These are phyloP conservation scores for Petaurus breviceps DNA, from an alignment of 2,113 vertebrate species.

Conservation along the genomic window DNA sequence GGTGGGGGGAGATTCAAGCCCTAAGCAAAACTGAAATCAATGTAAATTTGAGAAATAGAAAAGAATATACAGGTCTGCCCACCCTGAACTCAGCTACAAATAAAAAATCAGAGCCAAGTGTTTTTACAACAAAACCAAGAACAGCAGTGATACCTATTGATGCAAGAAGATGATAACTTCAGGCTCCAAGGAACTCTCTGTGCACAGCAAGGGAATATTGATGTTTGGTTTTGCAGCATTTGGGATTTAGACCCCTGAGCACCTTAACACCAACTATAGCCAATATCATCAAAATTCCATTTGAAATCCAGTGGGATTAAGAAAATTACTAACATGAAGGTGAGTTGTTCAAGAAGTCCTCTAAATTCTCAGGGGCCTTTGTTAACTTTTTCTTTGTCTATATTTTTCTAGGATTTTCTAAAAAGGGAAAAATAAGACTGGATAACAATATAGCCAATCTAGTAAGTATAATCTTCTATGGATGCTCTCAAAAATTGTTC, in stretches of 20 bases:
- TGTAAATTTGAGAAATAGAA: too few species aligned
- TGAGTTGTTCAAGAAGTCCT: constrained; percentile 16
- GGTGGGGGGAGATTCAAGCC: too few species aligned
- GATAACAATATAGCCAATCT: background rate
- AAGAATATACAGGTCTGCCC: too few species aligned
- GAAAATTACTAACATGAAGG: background rate
- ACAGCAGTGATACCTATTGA: background rate
- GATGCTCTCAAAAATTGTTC: background rate
- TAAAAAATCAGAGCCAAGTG: too few species aligned
- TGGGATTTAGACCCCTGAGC: background rate
- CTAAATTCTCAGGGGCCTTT: background rate
- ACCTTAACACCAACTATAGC: background rate
- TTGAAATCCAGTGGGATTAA: constrained; percentile 3
- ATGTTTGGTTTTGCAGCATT: background rate
- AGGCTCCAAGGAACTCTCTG: background rate
- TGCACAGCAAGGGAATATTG: background rate
- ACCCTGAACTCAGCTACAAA: too few species aligned
- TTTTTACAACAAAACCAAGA: background rate
- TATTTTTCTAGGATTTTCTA: background rate
- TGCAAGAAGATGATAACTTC: background rate
- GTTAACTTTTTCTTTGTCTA: background rate
- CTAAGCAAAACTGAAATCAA: too few species aligned
- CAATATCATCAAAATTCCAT: background rate
- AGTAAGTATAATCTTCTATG: background rate
- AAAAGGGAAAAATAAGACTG: background rate